Base-by-base conservation (phyloP, 2,797 vertebrate species). In the Malurus splendens region DNA sequence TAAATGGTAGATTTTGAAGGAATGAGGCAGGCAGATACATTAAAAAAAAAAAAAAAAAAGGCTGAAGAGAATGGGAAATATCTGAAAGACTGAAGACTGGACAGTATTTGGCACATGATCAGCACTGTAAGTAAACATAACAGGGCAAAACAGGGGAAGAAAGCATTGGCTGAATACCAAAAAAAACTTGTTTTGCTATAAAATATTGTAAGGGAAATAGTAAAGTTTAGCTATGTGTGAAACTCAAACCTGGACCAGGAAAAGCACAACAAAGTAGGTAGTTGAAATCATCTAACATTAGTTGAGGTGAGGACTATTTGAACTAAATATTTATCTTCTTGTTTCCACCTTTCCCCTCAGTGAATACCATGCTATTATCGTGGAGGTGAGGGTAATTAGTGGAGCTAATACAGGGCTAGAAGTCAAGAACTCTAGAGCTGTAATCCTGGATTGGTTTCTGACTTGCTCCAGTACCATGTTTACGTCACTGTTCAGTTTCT, bases 121-220 rank as follows among this genome's bases (percentile, higher is more conserved):
- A 89, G 56, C 65, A 80, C 28, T 48, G 5, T 52, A 82, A 72
- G 42, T 8, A 83, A 78, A 18, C 3, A 9, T 17, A 89, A 86
- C 19, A 79, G 27, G 51, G 79, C 3, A 51, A 24, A 75, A 72
- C 1, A 52, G 14, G 6, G 28, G 57, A 79, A 86, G 22, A 33
- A 73, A 60, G 25, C 27, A n/a, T 4, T 66, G 71, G 9, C 19
- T 70, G 38, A 15, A 56, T 28, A 87, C 6, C 16, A 84, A 67
- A 73, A 14, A 0, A 0, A 0, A 2, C 1, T 7, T 61, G 9
- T 50, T 89, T 64, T n/a, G 4, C 19, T 66, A 18, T 52, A 25
- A 47, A 62, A 47, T 70, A 57, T 47, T 87, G 70, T 41, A 79
- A 88, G 16, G 15, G 22, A 88, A 91, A 67, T 4, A 66, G 19